Percentiles rank a stretch among this genome's conserved stretches.
These are phyloP conservation scores for Caenorhabditis doughertyi DNA, from an alignment of 2,888 invertebrate genomes.

Conservation along the genomic window DNA sequence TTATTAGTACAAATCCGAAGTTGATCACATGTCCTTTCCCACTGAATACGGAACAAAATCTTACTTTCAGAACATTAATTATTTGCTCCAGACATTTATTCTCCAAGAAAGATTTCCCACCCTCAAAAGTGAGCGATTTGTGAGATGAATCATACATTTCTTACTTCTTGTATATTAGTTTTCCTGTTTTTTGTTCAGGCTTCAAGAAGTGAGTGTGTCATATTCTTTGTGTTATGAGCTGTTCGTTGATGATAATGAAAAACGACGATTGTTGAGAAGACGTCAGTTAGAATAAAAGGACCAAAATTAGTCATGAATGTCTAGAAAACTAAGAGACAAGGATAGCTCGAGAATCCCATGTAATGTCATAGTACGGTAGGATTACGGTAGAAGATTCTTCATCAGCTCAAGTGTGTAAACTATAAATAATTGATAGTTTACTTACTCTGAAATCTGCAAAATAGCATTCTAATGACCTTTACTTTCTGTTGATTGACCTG, in stretches of 20 bases:
- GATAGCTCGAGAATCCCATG: no score
- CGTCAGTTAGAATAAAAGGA: not conserved
- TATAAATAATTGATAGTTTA: not conserved
- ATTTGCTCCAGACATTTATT: conserved; percentile 15
- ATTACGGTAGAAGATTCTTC: no score
- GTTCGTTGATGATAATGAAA: not conserved
- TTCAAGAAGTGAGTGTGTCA: not conserved
- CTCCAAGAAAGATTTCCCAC: not conserved
- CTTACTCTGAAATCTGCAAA: not conserved
- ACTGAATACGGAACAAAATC: not conserved
- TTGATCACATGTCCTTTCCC: not conserved
- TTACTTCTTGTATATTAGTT: not conserved
- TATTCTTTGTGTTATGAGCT: not conserved
- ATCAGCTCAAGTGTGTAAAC: not conserved
- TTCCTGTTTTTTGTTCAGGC: conserved; percentile 21
- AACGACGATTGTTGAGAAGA: not conserved
- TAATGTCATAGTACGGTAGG: no score
- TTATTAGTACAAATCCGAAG: not conserved
- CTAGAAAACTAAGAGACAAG: not conserved
- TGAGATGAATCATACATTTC: not conserved
- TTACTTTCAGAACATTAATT: not conserved
- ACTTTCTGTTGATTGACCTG: not conserved
- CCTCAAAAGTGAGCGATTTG: not conserved
- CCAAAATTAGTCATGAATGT: not conserved
- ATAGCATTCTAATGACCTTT: not conserved